Base-by-base conservation (phyloP, 2,888 invertebrate species). In the Ypsolopha scabrella region DNA sequence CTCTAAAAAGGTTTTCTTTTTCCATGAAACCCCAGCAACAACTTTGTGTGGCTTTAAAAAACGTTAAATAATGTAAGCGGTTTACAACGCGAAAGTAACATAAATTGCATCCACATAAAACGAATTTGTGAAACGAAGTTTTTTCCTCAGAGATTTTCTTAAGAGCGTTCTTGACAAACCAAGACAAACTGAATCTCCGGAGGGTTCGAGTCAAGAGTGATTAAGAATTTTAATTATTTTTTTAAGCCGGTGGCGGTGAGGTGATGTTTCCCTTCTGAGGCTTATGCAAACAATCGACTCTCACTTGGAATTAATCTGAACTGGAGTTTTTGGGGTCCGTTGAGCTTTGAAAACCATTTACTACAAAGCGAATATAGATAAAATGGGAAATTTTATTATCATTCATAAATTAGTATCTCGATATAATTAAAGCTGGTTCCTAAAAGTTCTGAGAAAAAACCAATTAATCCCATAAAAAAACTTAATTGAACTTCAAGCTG, bases 151-250 rank as follows among this genome's bases (percentile, higher is more conserved):
- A 45, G 38, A 51, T 37, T 44, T 14, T 38, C 51, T 11, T n/a
- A 51, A 45, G 45, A 35, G 43, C 43, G 50, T 14, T 37, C 52
- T 61, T 62, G 56, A 60, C 58, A n/a, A 35, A 62, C 67, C 70
- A 75, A 76, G 74, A 72, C 76, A 70, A 62, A 66, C 67, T 65
- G 60, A 53, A 72, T 72, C 76, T 73, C 68, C 68, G 60, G 60
- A 72, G 74, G 81, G 77, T 67, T 64, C 74, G 77, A 85, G 79
- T 86, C 86, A 82, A 81, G 82, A 86, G 83, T 86, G 83, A 86
- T 86, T 86, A 85, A 85, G 80, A 83, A 83, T 86, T 86, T 86
- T 86, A 86, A 86, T 86, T 86, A 86, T 86, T 86, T 85, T 86
- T 86, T 86, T 85, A 86, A 86, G 86, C 85, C 86, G 75, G 82